These are phyloP conservation scores for Rhagophthalmus giganteus DNA, from an alignment of 2,888 invertebrate genomes.

Conservation along the genomic window DNA sequence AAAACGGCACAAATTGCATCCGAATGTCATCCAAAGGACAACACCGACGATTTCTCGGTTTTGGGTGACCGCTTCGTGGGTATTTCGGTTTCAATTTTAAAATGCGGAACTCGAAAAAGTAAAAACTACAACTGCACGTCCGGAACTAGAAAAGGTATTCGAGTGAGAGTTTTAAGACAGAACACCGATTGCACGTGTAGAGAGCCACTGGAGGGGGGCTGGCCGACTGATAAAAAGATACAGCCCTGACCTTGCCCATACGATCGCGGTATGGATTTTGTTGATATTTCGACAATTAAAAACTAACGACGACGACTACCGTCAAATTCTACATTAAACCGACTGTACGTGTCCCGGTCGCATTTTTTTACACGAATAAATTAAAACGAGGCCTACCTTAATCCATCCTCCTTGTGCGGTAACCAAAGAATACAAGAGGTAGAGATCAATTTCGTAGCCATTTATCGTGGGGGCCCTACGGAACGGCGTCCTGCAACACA, in stretches of 20 bases:
- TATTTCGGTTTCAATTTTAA: too few species aligned
- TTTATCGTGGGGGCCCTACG: conserved; percentile 74
- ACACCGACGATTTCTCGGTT: too few species aligned
- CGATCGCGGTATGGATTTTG: not conserved
- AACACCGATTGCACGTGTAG: conserved; percentile 9
- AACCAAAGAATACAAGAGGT: conserved; percentile 87
- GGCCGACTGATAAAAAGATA: conserved; percentile 27
- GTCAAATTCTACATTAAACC: too few species aligned
- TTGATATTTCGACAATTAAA: too few species aligned
- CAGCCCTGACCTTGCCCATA: conserved; percentile 55
- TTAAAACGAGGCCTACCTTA: conserved; percentile 67
- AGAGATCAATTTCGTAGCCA: conserved; percentile 90
- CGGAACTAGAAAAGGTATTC: conserved; percentile 1
- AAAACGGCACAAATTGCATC: too few species aligned
- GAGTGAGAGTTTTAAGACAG: not conserved
- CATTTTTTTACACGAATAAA: too few species aligned
- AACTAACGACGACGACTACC: too few species aligned
- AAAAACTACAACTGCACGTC: too few species aligned
- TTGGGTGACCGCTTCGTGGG: too few species aligned
- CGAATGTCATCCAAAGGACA: too few species aligned
- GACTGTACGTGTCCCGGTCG: too few species aligned
- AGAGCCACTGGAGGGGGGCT: conserved; percentile 7
- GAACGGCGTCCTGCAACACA: conserved; percentile 61
- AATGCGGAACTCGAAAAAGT: too few species aligned
- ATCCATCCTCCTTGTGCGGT: conserved; percentile 92